Conservation (phyloP, 2,797 vertebrate species). For the Bovichtus variegatus region DNA sequence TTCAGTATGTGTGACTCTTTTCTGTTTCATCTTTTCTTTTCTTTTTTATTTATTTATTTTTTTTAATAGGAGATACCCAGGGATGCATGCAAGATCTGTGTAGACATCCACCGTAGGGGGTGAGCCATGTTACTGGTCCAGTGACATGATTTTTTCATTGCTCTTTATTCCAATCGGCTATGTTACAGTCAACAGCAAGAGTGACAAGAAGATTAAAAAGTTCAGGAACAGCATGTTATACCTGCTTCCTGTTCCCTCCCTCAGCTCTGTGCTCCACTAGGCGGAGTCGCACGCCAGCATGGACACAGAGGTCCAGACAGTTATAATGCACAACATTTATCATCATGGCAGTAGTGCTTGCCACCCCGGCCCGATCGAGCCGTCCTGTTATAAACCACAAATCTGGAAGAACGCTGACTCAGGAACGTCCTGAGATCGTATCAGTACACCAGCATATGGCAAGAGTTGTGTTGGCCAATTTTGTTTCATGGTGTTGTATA, state of each 20-base stretch:
- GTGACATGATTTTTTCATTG: slow-evolving; percentile 21
- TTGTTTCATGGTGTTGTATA: slow-evolving; percentile 15
- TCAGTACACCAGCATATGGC: slow-evolving; percentile 50
- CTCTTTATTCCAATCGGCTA: slow-evolving; percentile 33
- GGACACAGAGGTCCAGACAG: slow-evolving; percentile 49
- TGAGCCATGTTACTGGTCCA: slow-evolving; percentile 2
- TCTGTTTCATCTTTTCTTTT: background rate
- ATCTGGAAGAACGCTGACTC: slow-evolving; percentile 65
- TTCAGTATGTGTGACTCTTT: slow-evolving; percentile 12
- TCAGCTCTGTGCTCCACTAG: slow-evolving; percentile 53
- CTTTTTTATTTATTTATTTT: too few relatives aligned
- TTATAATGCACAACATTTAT: slow-evolving; percentile 75
- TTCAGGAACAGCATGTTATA: slow-evolving; percentile 32
- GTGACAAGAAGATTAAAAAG: slow-evolving; percentile 28
- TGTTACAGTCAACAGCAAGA: slow-evolving; percentile 13
- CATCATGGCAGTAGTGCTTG: slow-evolving; percentile 64
- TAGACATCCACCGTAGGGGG: slow-evolving; percentile 5
- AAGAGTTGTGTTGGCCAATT: slow-evolving; percentile 18
- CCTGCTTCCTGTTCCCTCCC: slow-evolving; percentile 48
- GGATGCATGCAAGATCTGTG: slow-evolving; percentile 29
- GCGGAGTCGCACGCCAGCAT: slow-evolving; percentile 53
- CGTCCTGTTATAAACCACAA: slow-evolving; percentile 57
- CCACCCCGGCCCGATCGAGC: slow-evolving; percentile 45
- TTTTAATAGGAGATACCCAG: background rate
- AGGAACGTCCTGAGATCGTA: slow-evolving; percentile 57